These are phyloP conservation scores for Collichthys lucidus DNA, from an alignment of 2,113 vertebrate species.

Conservation along the genomic window DNA sequence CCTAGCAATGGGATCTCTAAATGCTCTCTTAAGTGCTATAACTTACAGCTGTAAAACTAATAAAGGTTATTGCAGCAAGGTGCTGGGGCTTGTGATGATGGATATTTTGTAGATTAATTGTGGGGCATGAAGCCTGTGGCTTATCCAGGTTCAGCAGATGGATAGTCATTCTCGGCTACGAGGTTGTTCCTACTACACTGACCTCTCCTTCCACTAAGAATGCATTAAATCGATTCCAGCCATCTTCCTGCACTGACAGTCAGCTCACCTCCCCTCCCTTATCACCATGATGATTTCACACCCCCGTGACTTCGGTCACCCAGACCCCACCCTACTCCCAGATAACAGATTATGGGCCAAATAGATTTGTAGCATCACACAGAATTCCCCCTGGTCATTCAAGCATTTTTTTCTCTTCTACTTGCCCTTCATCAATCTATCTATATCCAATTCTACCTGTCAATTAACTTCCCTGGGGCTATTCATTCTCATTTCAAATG, in stretches of 20 bases:
- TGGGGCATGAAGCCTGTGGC: slow-evolving; percentile 38
- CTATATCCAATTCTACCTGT: slow-evolving; percentile 66
- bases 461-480: slow-evolving; percentile 53
- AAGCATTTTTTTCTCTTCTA: slow-evolving; percentile 43
- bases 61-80: slow-evolving; percentile 20
- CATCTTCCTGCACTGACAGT: slow-evolving; percentile 55
- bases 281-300: slow-evolving; percentile 78
- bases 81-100: slow-evolving; percentile 30
- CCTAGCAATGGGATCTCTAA: neutral
- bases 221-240: slow-evolving; percentile 69
- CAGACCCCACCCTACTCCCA: slow-evolving; percentile 51
- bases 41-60: slow-evolving; percentile 42
- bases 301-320: slow-evolving; percentile 61
- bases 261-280: slow-evolving; percentile 61
- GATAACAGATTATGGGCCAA: slow-evolving; percentile 75
- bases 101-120: slow-evolving; percentile 49
- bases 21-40: slow-evolving; percentile 9
- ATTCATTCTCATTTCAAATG: slow-evolving; percentile 55
- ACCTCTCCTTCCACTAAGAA: slow-evolving; percentile 59
- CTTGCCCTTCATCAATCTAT: slow-evolving; percentile 68
- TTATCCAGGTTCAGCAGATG: slow-evolving; percentile 44
- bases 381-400: slow-evolving; percentile 57
- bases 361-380: slow-evolving; percentile 76
- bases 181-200: slow-evolving; percentile 52
- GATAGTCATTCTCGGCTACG: slow-evolving; percentile 45